Evolutionary conservation across 2,888 invertebrate species (phyloP).

Genomic region (Antheraea yamamai): DNA sequence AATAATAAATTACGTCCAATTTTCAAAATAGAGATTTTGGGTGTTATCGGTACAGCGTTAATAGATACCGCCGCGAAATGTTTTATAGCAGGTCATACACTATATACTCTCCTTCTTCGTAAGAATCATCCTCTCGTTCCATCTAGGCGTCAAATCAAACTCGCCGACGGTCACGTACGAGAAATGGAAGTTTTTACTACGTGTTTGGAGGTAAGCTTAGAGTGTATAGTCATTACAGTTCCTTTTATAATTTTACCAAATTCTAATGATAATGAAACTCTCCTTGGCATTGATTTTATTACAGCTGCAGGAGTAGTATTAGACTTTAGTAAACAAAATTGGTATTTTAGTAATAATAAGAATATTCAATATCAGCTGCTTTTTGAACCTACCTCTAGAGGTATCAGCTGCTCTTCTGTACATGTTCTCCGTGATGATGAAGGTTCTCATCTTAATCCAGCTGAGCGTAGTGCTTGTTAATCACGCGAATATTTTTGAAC

Average conservation of each 20-base stretch:
- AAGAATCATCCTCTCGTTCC: not conserved
- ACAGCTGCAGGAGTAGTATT: not conserved
- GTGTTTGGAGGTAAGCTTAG: no score
- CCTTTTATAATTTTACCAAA: not conserved
- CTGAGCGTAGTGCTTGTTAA: not conserved
- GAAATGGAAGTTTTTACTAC: not conserved
- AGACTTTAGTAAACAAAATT: not conserved
- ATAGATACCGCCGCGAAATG: conserved; percentile 20
- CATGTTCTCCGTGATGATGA: not conserved
- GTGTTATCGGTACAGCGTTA: not conserved
- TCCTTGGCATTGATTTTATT: no score
- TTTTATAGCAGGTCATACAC: conserved; percentile 23
- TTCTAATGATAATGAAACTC: not conserved
- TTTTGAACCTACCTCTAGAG: not conserved
- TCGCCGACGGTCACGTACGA: not conserved
- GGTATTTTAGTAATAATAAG: not conserved
- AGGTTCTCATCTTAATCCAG: not conserved
- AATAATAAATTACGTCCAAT: no score
- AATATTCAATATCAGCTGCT: not conserved
- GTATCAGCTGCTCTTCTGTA: not conserved
- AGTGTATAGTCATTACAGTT: not conserved
- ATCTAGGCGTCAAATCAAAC: not conserved
- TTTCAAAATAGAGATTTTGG: no score
- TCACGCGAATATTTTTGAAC: conserved; percentile 22
- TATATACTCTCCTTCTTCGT: conserved; percentile 14